Evolutionary conservation across 2,888 invertebrate species (phyloP).

Genomic region (Oscheius sp.): DNA sequence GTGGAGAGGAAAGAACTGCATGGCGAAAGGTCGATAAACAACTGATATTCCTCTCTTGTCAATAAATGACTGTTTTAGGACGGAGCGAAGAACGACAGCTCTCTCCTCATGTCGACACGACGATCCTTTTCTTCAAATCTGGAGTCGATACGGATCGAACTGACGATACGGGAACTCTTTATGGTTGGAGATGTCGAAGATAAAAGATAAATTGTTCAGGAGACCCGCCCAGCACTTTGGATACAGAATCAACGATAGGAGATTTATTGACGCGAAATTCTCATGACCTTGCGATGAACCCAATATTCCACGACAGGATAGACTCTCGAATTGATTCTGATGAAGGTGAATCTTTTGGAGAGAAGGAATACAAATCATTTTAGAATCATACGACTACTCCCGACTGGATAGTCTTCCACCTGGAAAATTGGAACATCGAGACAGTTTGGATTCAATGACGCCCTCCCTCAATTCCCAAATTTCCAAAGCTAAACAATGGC

Average conservation of each 20-base stretch:
- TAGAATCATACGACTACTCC: constrained; percentile 12
- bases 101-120: constrained; percentile 17
- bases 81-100: background rate
- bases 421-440: background rate
- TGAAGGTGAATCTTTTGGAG: background rate
- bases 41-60: no score
- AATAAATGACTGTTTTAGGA: constrained; percentile 1
- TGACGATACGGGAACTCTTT: constrained; percentile 2
- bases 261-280: constrained; percentile 1
- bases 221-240: constrained; percentile 12
- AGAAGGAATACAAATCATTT: background rate
- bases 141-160: background rate
- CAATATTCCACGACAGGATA: constrained; percentile 21
- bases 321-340: constrained; percentile 26
- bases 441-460: constrained; percentile 1
- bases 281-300: constrained; percentile 6
- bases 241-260: constrained; percentile 6
- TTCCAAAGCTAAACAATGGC: constrained; percentile 5
- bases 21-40: no score
- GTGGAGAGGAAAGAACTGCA: no score
- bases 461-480: background rate
- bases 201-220: no score
- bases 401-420: background rate
- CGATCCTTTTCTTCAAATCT: constrained; percentile 2
- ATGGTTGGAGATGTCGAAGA: background rate